Evolutionary conservation across 2,797 vertebrate genomes (phyloP).

Genomic region (Sebastes iracundus): DNA sequence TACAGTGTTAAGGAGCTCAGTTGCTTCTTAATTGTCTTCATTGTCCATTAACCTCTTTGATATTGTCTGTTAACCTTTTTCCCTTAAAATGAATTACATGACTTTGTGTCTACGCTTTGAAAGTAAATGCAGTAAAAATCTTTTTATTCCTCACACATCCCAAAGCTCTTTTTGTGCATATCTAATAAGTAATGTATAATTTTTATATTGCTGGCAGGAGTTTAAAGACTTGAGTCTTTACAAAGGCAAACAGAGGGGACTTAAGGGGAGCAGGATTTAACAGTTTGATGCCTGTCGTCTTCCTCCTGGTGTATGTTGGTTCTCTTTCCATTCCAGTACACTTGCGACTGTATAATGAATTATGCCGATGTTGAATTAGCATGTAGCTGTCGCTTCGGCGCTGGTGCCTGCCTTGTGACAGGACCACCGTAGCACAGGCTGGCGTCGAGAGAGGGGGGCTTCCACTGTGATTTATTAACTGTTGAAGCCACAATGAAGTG

Average conservation of each 20-base stretch:
- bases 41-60: conserved; percentile 53
- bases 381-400: conserved; percentile 81
- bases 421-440: conserved; percentile 80
- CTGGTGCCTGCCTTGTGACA: conserved; percentile 78
- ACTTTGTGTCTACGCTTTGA: conserved; percentile 5
- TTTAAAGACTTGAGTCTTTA: conserved; percentile 48
- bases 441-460: conserved; percentile 39
- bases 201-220: conserved; percentile 35
- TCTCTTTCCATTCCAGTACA: conserved; percentile 81
- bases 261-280: conserved; percentile 76
- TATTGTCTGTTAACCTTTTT: conserved; percentile 45
- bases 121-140: conserved; percentile 18
- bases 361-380: conserved; percentile 86
- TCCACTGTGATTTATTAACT: conserved; percentile 83
- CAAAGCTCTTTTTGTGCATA: conserved; percentile 29
- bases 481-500: conserved; percentile 77
- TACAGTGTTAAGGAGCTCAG: conserved; percentile 10
- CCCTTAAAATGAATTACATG: conserved; percentile 24
- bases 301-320: conserved; percentile 77
- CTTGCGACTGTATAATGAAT: conserved; percentile 85
- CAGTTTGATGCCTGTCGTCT: conserved; percentile 76
- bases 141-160: conserved; percentile 27
- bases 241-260: conserved; percentile 62
- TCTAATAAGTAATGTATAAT: conserved; percentile 35
- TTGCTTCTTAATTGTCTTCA: conserved; percentile 37